Conservation (phyloP, 1,140 invertebrate genomes). For the Semibalanus balanoides region DNA sequence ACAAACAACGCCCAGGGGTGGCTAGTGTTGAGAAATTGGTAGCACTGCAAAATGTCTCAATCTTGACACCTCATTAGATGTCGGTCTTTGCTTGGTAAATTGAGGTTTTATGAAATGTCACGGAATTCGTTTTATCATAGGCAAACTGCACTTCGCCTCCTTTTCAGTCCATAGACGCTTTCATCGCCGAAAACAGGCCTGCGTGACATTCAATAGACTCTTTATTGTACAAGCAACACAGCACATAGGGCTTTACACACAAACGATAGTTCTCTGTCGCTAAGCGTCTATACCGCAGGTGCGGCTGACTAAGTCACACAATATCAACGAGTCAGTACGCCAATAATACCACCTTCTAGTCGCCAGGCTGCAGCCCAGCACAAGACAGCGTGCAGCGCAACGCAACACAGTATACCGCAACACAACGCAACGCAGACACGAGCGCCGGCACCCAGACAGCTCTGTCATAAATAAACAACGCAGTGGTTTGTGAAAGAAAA, state of each 20-base stretch:
- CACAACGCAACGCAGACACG: not conserved
- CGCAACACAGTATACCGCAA: not conserved
- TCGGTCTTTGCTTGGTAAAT: too few species aligned
- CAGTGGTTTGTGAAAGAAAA: not conserved
- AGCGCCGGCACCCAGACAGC: too few species aligned
- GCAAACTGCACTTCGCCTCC: too few species aligned
- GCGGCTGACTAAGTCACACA: not conserved
- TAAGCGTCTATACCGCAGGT: not conserved
- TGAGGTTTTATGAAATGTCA: too few species aligned
- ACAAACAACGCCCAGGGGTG: too few species aligned
- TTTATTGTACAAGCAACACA: slow-evolving; percentile 2
- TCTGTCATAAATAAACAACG: not conserved
- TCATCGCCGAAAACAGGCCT: too few species aligned
- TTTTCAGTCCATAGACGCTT: too few species aligned
- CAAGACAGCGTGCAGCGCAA: not conserved
- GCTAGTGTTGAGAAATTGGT: too few species aligned
- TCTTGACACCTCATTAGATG: too few species aligned
- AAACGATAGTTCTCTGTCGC: not conserved
- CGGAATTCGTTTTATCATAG: too few species aligned
- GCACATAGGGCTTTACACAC: not conserved
- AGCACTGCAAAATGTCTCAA: too few species aligned
- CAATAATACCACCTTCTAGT: not conserved
- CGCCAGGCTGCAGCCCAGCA: too few species aligned
- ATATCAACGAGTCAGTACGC: not conserved
- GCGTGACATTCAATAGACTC: not conserved